phyloP scores from a whole-genome alignment of 37 sponge, comb jelly and placozoan species.

The Oscarella lobularis region DNA sequence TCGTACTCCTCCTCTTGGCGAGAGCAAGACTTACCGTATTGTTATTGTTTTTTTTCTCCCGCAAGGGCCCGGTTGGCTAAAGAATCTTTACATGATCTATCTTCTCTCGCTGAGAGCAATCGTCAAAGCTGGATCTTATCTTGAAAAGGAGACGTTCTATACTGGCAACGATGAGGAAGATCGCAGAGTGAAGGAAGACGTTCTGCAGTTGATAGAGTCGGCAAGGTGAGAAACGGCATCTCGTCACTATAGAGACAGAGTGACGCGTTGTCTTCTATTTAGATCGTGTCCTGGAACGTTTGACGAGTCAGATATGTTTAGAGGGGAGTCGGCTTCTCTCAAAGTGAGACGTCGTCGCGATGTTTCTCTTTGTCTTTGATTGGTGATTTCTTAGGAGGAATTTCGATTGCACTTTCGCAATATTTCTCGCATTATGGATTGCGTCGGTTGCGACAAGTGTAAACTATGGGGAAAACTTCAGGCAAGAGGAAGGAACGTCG shows the following conservation, averaged over 20 bases:
- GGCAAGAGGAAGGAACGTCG: constrained; percentile 26
- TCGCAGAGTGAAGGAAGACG: constrained; percentile 16
- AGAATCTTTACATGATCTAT: constrained; percentile 90
- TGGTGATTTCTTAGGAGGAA: constrained; percentile 29
- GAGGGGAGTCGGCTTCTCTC: constrained; percentile 32
- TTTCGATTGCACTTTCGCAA: constrained; percentile 82
- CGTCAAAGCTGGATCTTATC: constrained; percentile 58
- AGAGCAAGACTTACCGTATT: not conserved
- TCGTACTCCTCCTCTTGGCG: not conserved
- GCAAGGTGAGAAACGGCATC: constrained; percentile 41
- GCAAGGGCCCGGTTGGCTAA: constrained; percentile 83
- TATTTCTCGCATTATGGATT: constrained; percentile 96
- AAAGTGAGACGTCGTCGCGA: not conserved
- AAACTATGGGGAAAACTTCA: constrained; percentile 94
- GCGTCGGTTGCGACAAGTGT: constrained; percentile 97
- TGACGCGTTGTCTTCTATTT: not conserved
- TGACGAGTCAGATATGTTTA: constrained; percentile 82
- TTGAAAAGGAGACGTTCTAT: constrained; percentile 54
- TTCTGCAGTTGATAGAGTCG: constrained; percentile 30
- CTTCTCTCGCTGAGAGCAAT: constrained; percentile 79
- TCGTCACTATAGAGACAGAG: too few species aligned
- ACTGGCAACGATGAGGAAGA: constrained; percentile 66
- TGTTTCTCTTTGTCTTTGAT: not conserved
- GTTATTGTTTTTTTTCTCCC: not conserved
- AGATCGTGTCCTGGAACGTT: constrained; percentile 70